Base-by-base conservation (phyloP, 2,888 invertebrate genomes). In the Rotaria socialis region DNA sequence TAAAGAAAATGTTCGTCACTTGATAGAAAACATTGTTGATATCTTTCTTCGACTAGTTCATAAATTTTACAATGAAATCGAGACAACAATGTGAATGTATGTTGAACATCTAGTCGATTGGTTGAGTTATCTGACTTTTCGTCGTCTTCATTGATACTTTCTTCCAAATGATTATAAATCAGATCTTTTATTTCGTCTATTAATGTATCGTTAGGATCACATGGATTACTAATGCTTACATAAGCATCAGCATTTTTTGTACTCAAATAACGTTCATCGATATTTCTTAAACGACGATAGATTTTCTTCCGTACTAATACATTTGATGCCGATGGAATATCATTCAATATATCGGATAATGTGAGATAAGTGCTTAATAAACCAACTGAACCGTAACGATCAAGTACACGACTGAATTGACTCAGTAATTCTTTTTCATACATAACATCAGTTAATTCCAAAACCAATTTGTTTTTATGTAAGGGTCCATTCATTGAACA, bases 1-100 rank as follows among this genome's bases (percentile, higher is more conserved):
- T 80, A 80, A 43, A 80, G 47, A 47, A 80, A 80, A 80, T 80
- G 75, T 80, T 80, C 75, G 47, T 80, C 75, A 80, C 75, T 80
- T 80, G 41, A 19, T 24, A 80, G 11, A 47, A 80, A 80, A 80
- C 75, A 80, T 43, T 10, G 75, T 24, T 80, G 75, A 80, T 80
- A 80, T 80, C 41, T 80, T 24, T 80, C 75, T 80, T 80, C 75
- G 4, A 80, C 41, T 47, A 80, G 47, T 80, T 80, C 75, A 80
- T 80, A 80, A 24, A 80, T 80, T 80, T 80, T 80, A 80, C 75
- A 80, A 47, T 80, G 75, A 80, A 80, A 80, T 47, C 47, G 75
- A 47, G 75, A 80, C 47, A 80, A 80, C 47, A 80, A 43, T 24
- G 43, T 43, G 11, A 80, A 80, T 47, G 75, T 47, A 47, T 80